Base-by-base conservation (phyloP, 2,797 vertebrate species). In the Sebastes reedi region DNA sequence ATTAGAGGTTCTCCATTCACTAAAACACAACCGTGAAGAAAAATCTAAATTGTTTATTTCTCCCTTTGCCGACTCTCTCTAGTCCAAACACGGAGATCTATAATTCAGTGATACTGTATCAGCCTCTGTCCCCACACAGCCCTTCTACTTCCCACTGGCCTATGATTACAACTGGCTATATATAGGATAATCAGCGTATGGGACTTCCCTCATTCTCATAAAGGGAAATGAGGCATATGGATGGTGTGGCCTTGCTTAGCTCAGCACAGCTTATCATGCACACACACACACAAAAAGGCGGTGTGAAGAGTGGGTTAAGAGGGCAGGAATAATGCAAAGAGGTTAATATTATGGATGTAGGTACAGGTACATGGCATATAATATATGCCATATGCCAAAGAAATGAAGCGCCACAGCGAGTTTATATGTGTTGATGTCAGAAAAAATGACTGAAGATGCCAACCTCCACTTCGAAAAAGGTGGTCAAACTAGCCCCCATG, bases 141-240 rank as follows among this genome's bases (percentile, higher is more conserved):
- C 72, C 65, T 60, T 88, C 74, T 72, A 25, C 82, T 84, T 84
- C 88, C 91, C 91, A 93, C 93, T 93, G 90, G 93, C 92, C 95
- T 90, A 84, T 91, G 95, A 96, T 95, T 95, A 95, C 95, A 94
- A 95, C 95, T 86, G 95, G 90, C 91, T 96, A 95, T 96, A 96
- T 95, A 96, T 93, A 95, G 96, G 94, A 94, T 95, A 93, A 97
- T 97, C 96, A 96, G 95, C 34, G 42, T 76, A 72, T 90, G 94
- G 94, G 95, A 95, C 94, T 96, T 93, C 95, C 95, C 95, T 95
- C 82, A 71, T 89, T 89, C 88, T 89, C 90, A 92, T 96, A 96
- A 96, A 92, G 94, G 95, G 95, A 96, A 96, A 96, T 95, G 95
- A 95, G 95, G 95, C 95, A 95, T 95, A 78, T 0, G 72, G 58